Base-by-base conservation (phyloP, 2,113 vertebrate species). In the Bucco capensis region DNA sequence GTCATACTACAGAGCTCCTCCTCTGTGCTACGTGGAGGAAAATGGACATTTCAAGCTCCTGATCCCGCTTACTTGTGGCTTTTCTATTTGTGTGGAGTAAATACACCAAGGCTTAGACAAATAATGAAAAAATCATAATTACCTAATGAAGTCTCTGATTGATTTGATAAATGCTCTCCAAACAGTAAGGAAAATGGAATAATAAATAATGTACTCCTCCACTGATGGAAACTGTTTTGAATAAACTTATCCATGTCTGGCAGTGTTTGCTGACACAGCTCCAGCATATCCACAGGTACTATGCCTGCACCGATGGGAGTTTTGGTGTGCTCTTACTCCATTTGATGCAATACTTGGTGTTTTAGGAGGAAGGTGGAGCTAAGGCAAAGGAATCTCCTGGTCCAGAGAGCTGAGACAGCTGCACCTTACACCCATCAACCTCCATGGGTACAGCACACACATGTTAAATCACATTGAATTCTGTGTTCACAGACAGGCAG, bases 41-140 rank as follows among this genome's bases (percentile, higher is more conserved):
- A 81, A 62, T 2, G 13, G 54, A 5, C 70, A 61, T 85, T 92
- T 69, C 62, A 56, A 79, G 62, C 42, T 73, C 46, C n/a, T 73
- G 51, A 60, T 87, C 27, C 56, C 83, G 81, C 78, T 91, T 87
- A 50, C 46, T 62, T 67, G 64, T 38, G 42, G 38, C 46, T 78
- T 70, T 72, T 64, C 18, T 86, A 14, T 95, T 94, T 92, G 76
- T 38, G 44, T 40, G n/a, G 56, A 2, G 44, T 50, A 95, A 91
- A 94, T 35, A 92, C 65, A 77, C 23, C 28, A 30, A 81, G 80
- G 56, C 69, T 80, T 67, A 53, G 51, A 38, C 75, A 94, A 96
- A 94, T 88, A 94, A 80, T 74, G 61, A 92, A 92, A 95, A 92
- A 92, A 80, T 54, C 89, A 60, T 79, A 90, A 92, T 84, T 65